These are phyloP conservation scores for Ypsolopha sequella DNA, from an alignment of 2,888 invertebrate species.

Conservation along the genomic window DNA sequence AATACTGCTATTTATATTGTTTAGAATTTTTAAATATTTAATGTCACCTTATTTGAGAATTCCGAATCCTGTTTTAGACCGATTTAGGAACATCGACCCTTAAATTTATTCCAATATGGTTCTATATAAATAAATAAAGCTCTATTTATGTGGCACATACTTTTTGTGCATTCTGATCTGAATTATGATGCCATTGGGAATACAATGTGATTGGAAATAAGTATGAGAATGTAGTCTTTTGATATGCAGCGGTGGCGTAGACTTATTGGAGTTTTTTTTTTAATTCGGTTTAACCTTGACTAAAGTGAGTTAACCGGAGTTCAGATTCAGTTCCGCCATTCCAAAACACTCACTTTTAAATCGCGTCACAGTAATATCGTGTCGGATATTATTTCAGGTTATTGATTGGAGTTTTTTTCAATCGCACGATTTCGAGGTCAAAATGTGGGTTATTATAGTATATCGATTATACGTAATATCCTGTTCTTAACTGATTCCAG, in stretches of 20 bases:
- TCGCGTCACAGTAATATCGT: conserved; percentile 4
- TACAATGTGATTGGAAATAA: conserved; percentile 1
- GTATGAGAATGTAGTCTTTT: not conserved
- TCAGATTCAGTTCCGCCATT: conserved; percentile 53
- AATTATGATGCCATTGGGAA: not conserved
- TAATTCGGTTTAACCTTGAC: conserved; percentile 24
- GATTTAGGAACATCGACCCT: no score
- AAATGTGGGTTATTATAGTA: not conserved
- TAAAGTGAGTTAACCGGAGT: conserved; percentile 17
- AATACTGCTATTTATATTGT: no score
- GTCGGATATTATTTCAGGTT: conserved; percentile 6
- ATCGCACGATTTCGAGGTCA: conserved; percentile 24
- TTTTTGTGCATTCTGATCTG: no score
- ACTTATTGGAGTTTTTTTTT: no score
- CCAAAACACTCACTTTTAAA: conserved; percentile 24
- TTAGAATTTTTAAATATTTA: no score
- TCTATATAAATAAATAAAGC: no score
- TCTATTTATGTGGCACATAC: no score
- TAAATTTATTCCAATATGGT: no score
- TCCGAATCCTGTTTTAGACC: no score
- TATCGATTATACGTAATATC: conserved; percentile 6
- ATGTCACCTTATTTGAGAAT: no score
- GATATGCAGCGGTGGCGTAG: no score
- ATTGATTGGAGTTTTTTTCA: conserved; percentile 10
- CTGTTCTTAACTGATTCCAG: conserved; percentile 7